Percentiles rank a stretch among this genome's conserved stretches.
phyloP scores from a whole-genome alignment of 2,888 invertebrate species.

The Nomada flava region DNA sequence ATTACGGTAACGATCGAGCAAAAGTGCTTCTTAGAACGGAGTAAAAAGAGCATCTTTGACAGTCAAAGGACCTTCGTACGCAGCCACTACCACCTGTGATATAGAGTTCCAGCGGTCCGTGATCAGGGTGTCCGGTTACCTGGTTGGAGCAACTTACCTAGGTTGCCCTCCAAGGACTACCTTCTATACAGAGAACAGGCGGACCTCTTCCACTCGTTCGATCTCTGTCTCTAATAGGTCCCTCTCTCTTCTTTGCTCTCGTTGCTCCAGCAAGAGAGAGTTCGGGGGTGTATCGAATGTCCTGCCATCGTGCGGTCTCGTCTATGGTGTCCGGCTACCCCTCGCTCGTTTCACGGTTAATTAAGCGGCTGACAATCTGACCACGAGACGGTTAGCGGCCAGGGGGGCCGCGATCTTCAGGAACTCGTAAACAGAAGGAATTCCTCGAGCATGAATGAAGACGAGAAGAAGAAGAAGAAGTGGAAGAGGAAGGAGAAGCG shows the following conservation, averaged over 20 bases:
- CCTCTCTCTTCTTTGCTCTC: slow-evolving; percentile 16
- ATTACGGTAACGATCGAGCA: slow-evolving; percentile 46
- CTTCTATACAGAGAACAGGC: slow-evolving; percentile 54
- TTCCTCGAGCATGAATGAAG: slow-evolving; percentile 81
- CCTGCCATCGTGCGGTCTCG: slow-evolving; percentile 81
- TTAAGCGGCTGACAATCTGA: slow-evolving; percentile 83
- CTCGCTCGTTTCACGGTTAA: slow-evolving; percentile 84
- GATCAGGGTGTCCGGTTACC: slow-evolving; percentile 81
- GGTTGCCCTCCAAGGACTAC: slow-evolving; percentile 75
- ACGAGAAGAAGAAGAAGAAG: slow-evolving; percentile 43
- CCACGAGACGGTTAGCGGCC: slow-evolving; percentile 82
- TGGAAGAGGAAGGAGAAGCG: slow-evolving; percentile 18
- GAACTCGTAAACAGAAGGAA: slow-evolving; percentile 80
- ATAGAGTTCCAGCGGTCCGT: slow-evolving; percentile 81
- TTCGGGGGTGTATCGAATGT: slow-evolving; percentile 83
- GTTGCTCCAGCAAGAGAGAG: slow-evolving; percentile 38
- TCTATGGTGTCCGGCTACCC: slow-evolving; percentile 82
- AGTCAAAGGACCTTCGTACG: slow-evolving; percentile 71
- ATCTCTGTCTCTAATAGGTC: neutral
- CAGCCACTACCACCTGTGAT: slow-evolving; percentile 80
- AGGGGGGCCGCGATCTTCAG: slow-evolving; percentile 73
- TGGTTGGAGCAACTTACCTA: slow-evolving; percentile 68
- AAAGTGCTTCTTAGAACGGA: slow-evolving; percentile 39
- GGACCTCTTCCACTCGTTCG: neutral
- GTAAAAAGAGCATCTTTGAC: slow-evolving; percentile 64